These are phyloP conservation scores for Drosophila lacertosa DNA, from an alignment of 1,140 invertebrate species.

Conservation along the genomic window DNA sequence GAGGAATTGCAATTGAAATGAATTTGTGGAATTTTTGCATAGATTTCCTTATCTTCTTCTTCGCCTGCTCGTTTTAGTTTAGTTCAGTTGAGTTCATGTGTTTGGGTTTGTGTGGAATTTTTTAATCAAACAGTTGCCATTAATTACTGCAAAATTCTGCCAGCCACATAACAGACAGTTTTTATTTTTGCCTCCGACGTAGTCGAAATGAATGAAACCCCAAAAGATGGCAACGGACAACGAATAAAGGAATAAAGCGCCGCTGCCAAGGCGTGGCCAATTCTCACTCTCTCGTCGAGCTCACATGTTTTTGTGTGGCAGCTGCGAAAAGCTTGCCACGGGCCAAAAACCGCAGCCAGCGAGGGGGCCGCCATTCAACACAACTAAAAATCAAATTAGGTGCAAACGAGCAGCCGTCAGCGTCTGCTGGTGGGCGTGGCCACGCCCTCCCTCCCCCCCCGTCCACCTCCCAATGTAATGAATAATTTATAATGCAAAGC, in stretches of 20 bases:
- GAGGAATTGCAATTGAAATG: constrained; percentile 19
- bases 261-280: constrained; percentile 34
- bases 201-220: constrained; percentile 68
- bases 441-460: too few species aligned
- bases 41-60: constrained; percentile 44
- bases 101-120: constrained; percentile 59
- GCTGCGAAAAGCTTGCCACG: constrained; percentile 51
- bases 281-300: not conserved
- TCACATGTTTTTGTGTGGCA: constrained; percentile 26
- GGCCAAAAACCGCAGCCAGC: constrained; percentile 56
- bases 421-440: constrained; percentile 47
- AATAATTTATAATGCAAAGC: constrained; percentile 78
- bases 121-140: constrained; percentile 83
- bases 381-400: constrained; percentile 82
- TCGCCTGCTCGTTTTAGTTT: not conserved
- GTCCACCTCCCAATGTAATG: constrained; percentile 79
- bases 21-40: constrained; percentile 66
- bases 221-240: constrained; percentile 57
- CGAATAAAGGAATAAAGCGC: constrained; percentile 43
- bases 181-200: constrained; percentile 46
- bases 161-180: constrained; percentile 82
- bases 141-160: constrained; percentile 81
- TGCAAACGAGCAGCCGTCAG: constrained; percentile 78
- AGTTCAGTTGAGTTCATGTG: constrained; percentile 4
- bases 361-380: constrained; percentile 53